Conservation (phyloP, 1,140 invertebrate genomes). For the Drosophila leontia region DNA sequence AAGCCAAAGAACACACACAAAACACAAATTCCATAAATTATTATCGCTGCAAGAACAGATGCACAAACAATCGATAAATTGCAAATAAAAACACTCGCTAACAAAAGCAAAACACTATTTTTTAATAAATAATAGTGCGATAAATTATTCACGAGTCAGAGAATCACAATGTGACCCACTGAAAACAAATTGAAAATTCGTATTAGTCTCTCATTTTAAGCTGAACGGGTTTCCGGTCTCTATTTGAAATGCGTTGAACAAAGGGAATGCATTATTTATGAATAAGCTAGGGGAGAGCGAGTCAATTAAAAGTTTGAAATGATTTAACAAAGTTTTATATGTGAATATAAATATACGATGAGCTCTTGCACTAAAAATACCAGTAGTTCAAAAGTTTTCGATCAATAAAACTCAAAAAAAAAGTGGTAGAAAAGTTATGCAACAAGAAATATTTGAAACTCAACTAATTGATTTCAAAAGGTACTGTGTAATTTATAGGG, state of each 20-base stretch:
- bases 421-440: not conserved
- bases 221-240: conserved; percentile 1
- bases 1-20: conserved; percentile 4
- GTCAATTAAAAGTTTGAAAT: conserved; percentile 33
- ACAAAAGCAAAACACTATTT: conserved; percentile 7
- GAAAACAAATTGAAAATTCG: conserved; percentile 25
- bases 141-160: conserved; percentile 9
- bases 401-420: conserved; percentile 8
- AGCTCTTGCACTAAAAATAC: conserved; percentile 1
- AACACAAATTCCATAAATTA: conserved; percentile 15
- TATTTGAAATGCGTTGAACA: not conserved
- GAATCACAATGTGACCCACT: not conserved
- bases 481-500: not conserved
- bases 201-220: conserved; percentile 18
- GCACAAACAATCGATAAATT: conserved; percentile 35
- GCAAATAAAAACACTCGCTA: conserved; percentile 9
- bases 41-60: conserved; percentile 13
- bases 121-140: conserved; percentile 14
- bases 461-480: not conserved
- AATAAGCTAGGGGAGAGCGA: conserved; percentile 1
- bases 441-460: not conserved
- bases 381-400: not conserved
- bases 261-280: conserved; percentile 17
- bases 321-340: not conserved
- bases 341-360: not conserved